A percentile compares a stretch with the other conserved stretches of the same genome.
phyloP scores from a whole-genome alignment of 2,888 invertebrate genomes.

The Stratiomys singularior region DNA sequence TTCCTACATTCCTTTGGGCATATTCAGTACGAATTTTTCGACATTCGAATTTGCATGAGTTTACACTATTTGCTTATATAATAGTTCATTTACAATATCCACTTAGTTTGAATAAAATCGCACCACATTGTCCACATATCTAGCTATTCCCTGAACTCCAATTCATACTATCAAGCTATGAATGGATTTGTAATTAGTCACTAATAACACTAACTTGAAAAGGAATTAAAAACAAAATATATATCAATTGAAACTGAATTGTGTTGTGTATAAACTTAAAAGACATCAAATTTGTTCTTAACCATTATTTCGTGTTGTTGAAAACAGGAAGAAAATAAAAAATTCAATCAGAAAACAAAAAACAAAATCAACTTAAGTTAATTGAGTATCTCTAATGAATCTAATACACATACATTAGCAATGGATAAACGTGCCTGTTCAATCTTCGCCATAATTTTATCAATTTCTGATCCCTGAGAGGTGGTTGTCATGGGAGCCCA shows the following conservation, averaged over 20 bases:
- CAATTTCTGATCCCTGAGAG: slow-evolving; percentile 80
- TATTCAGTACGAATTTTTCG: no score
- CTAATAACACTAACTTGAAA: not conserved
- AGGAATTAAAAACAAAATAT: not conserved
- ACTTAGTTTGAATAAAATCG: not conserved
- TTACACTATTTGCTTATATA: no score
- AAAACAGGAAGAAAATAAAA: no score
- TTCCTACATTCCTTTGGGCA: no score
- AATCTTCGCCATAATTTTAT: slow-evolving; percentile 94
- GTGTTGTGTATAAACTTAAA: no score
- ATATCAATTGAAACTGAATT: no score
- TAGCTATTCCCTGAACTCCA: slow-evolving; percentile 29
- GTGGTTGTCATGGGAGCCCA: slow-evolving; percentile 66
- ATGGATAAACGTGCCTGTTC: slow-evolving; percentile 72
- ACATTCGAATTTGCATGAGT: no score
- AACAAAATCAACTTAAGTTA: slow-evolving; percentile 1
- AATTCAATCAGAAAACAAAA: not conserved
- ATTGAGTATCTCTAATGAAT: slow-evolving; percentile 45
- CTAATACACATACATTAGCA: slow-evolving; percentile 61
- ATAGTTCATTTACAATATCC: no score
- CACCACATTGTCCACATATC: slow-evolving; percentile 11
- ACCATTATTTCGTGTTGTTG: no score
- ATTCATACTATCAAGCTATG: not conserved
- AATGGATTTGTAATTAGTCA: no score
- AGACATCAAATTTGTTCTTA: no score